A percentile compares a stretch with the other conserved stretches of the same genome.
phyloP scores from a whole-genome alignment of 2,113 vertebrate species.

The Urocitellus parryii region DNA sequence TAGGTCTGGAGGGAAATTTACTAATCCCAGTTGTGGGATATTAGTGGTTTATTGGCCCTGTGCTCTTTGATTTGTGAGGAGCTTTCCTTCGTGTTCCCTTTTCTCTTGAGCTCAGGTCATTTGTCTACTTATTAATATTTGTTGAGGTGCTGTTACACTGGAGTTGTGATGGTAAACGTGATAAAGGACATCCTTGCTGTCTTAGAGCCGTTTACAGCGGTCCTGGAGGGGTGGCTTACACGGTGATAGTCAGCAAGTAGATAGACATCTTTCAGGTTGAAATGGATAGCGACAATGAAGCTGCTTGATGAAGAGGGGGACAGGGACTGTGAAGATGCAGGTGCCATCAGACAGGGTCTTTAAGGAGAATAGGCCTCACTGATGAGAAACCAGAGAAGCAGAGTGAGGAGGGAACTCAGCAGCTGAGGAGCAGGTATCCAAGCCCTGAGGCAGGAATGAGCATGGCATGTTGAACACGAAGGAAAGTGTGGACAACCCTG shows the following conservation, averaged over 20 bases:
- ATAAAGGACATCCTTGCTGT: neutral
- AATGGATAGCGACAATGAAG: neutral
- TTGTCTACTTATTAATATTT: neutral
- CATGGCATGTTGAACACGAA: neutral
- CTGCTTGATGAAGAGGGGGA: neutral
- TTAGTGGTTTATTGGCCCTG: neutral
- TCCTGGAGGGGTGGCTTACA: neutral
- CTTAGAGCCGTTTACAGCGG: neutral
- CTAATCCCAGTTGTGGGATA: neutral
- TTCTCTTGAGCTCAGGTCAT: neutral
- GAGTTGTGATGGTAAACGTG: neutral
- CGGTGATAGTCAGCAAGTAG: neutral
- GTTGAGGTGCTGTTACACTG: neutral
- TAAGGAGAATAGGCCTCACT: neutral
- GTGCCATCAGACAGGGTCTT: neutral
- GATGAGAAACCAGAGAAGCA: neutral
- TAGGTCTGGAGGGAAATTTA: neutral
- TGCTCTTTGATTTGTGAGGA: neutral
- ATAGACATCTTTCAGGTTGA: neutral
- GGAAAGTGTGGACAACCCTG: neutral
- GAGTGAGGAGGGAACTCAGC: neutral
- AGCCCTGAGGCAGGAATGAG: neutral
- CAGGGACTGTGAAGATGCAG: neutral
- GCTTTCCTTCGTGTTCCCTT: neutral
- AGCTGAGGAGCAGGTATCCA: neutral